A percentile compares a stretch with the other conserved stretches of the same genome.
Evolutionary conservation across 1,140 invertebrate genomes (phyloP).

Genomic region (Brachionus paranguensis): DNA sequence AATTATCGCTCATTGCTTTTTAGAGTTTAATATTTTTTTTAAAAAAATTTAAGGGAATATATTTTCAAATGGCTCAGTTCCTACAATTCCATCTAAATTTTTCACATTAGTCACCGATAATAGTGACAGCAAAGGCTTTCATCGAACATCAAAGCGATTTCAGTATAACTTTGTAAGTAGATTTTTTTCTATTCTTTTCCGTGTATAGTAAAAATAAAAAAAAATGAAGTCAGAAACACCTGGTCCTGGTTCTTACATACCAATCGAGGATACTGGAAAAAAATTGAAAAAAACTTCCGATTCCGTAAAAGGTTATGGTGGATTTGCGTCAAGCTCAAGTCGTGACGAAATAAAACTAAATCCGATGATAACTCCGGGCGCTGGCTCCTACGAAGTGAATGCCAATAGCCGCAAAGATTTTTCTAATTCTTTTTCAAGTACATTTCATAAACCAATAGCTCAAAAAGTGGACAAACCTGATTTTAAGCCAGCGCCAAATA

Average conservation of each 20-base stretch:
- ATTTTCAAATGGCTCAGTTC: background rate
- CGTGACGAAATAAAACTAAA: conserved; percentile 1
- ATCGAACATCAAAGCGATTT: conserved; percentile 31
- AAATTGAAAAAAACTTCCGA: conserved; percentile 37
- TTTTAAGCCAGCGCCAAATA: background rate
- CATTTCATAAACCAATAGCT: conserved; percentile 38
- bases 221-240: background rate
- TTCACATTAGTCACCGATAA: background rate
- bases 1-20: background rate
- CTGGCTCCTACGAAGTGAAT: background rate
- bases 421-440: background rate
- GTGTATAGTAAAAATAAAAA: background rate
- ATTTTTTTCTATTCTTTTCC: background rate
- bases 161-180: conserved; percentile 10
- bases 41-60: conserved; percentile 1
- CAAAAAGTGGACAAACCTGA: background rate
- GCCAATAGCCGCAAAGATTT: background rate
- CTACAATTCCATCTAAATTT: conserved; percentile 36
- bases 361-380: conserved; percentile 12
- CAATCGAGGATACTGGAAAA: background rate
- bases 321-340: conserved; percentile 32
- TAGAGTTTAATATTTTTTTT: background rate
- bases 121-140: conserved; percentile 18
- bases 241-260: conserved; percentile 24
- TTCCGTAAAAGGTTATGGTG: conserved; percentile 20